Evolutionary conservation across 2,113 vertebrate genomes (phyloP), one percentile per base, ranked within the genome.

Genomic region (Heteronetta atricapilla): DNA sequence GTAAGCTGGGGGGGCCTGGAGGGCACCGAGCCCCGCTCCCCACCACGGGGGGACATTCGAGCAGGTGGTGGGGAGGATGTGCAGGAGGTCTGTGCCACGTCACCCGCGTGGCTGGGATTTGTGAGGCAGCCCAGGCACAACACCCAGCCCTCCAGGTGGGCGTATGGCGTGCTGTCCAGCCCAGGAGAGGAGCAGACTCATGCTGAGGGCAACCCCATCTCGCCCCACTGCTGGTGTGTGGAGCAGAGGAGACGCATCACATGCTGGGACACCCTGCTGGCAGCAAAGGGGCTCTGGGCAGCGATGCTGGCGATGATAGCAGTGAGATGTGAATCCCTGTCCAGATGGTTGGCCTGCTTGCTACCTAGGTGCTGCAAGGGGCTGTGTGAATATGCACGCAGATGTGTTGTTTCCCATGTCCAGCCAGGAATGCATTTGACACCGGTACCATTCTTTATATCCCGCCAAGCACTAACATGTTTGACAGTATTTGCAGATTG

Each of bases 1-100:
- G 96, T 97, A 88, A 96, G 96, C 42, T n/a, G 88, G 60, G 86
- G 34, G 86, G 34, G 44, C 33, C 8, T 8, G 42, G 29, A 5
- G 84, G 64, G 46, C 46, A 48, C 46, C 20, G 3, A 48, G 46
- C 10, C 46, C 20, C 46, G 8, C 10, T 48, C 20, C 46, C 46
- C 46, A 48, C 20, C 20, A 22, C 46, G 5, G 46, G 46, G 67
- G 29, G 13, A 3, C 56, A 44, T 25, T 23, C 48, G 50, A 53
- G 26, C 29, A 29, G 77, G 26, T 42, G 62, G 10, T 40, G 38
- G 33, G 15, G 42, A 21, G 28, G 46, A 23, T 31, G 25, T 19
- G 17, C 56, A 26, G 10, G 25, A 28, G 26, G 11, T 38, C 73
- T 11, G 2, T 8, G 20, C 42, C 4, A 0, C 21, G 6, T 29